Conservation (phyloP, 2,113 vertebrate species). For the Oncorhynchus kisutch region DNA sequence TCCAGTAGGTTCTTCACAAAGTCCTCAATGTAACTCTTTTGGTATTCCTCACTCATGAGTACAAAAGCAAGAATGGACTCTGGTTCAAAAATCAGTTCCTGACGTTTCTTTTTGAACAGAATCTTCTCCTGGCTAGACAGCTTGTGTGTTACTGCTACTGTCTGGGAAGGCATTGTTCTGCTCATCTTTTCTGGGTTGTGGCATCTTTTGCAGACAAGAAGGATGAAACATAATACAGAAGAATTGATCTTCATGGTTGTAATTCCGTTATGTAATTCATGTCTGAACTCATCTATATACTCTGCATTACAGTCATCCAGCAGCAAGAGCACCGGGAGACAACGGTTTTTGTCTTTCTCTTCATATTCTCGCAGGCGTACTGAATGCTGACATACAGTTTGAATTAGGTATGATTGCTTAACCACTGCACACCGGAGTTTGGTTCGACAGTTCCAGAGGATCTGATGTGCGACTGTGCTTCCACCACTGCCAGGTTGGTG, state of each 20-base stretch:
- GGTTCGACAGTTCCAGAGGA: constrained; percentile 70
- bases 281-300: constrained; percentile 55
- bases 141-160: constrained; percentile 69
- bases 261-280: constrained; percentile 52
- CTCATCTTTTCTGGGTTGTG: constrained; percentile 62
- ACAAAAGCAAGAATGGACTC: constrained; percentile 75
- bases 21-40: constrained; percentile 41
- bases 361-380: constrained; percentile 66
- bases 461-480: constrained; percentile 74
- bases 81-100: constrained; percentile 42
- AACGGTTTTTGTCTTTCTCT: constrained; percentile 48
- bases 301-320: constrained; percentile 70
- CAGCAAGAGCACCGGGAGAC: constrained; percentile 71
- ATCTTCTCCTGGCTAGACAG: constrained; percentile 56
- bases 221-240: constrained; percentile 63
- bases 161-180: constrained; percentile 45
- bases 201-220: constrained; percentile 70
- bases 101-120: constrained; percentile 57
- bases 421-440: constrained; percentile 71
- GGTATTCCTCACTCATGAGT: constrained; percentile 69
- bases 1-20: constrained; percentile 64
- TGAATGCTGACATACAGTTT: constrained; percentile 63
- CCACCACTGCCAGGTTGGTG: constrained; percentile 78
- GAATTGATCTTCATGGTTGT: constrained; percentile 43
- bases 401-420: constrained; percentile 49